Percentiles rank a stretch among this genome's conserved stretches.
Evolutionary conservation across 2,797 vertebrate species (phyloP).

Genomic region (Kryptolebias ocellatus): DNA sequence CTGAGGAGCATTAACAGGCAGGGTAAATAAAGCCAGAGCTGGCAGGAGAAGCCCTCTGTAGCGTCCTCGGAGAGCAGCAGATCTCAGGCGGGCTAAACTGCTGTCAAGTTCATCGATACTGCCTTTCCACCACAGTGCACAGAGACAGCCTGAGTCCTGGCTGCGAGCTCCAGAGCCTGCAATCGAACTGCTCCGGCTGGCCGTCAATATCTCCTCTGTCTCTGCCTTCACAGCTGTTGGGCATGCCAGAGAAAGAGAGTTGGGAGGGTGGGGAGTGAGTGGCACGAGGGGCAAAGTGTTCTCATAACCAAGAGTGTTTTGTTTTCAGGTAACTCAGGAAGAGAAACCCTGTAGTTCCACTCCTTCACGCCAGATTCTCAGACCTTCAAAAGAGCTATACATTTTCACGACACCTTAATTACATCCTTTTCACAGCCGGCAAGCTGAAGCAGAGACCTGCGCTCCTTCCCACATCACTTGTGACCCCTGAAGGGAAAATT

Average conservation of each 20-base stretch:
- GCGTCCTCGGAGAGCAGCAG: slow-evolving; percentile 60
- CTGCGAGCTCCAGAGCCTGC: slow-evolving; percentile 48
- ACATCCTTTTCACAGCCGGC: slow-evolving; percentile 19
- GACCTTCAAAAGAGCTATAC: slow-evolving; percentile 21
- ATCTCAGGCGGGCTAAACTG: slow-evolving; percentile 72
- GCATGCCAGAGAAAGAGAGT: slow-evolving; percentile 22
- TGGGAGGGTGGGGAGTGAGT: slow-evolving; percentile 5
- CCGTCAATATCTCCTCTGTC: slow-evolving; percentile 60
- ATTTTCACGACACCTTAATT: slow-evolving; percentile 51
- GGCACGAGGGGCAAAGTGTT: slow-evolving; percentile 29
- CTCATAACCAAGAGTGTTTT: slow-evolving; percentile 14
- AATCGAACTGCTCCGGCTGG: slow-evolving; percentile 58
- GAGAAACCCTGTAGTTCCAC: slow-evolving; percentile 9
- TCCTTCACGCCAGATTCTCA: slow-evolving; percentile 26
- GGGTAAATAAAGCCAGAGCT: slow-evolving; percentile 51
- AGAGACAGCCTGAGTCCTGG: slow-evolving; percentile 57
- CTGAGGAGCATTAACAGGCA: slow-evolving; percentile 34
- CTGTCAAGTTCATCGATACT: slow-evolving; percentile 76
- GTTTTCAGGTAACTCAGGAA: slow-evolving; percentile 14
- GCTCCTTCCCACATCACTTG: slow-evolving; percentile 15
- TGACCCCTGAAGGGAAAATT: slow-evolving; percentile 33
- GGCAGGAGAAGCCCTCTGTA: slow-evolving; percentile 49
- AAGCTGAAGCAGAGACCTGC: slow-evolving; percentile 20
- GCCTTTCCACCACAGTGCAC: slow-evolving; percentile 71
- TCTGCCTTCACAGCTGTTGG: slow-evolving; percentile 48